Base-by-base conservation (phyloP, 2,888 invertebrate genomes). In the Rhopalosiphum nymphaeae region DNA sequence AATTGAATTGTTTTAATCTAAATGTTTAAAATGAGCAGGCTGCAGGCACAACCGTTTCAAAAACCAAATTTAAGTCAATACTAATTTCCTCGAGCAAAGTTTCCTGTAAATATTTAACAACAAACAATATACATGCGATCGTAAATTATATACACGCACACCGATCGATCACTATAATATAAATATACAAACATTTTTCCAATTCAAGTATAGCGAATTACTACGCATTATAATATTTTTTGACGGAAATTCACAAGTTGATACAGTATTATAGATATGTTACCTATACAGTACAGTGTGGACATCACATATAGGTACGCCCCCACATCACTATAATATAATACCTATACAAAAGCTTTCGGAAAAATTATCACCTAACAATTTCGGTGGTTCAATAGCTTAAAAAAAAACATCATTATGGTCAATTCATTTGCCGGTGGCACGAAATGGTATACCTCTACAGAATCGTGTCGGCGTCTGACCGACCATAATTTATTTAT, bases 141-240 rank as follows among this genome's bases (percentile, higher is more conserved):
- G 36, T 78, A 78, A 78, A 78, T 78, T 78, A 78, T 78, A 78
- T 9, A 78, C 78, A 78, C 78, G 78, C 78, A 78, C 78, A 25
- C 36, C 78, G 78, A 36, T 78, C 78, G 78, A 78, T 78, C 9
- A 25, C 67, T 67, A 7, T n/a, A n/a, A 78, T 78, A 78, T 61
- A 61, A 26, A 57, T 26, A 26, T 61, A 29, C 16, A 61, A 36
- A 36, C 78, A 36, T 78, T 36, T 3, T 46, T 9, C 9, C 21
- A 25, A 36, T 78, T 21, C 78, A 36, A 78, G 78, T 78, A 21
- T 36, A 16, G n/a, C 13, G 16, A 36, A 21, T 36, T 78, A 4
- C 78, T 36, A 78, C 21, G 3, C 7, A 78, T 21, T 3, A 36
- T 16, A 21, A 9, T 78, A 36, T 78, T 78, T 78, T 21, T 21